These are phyloP conservation scores for Monomorium pharaonis DNA, from an alignment of 1,140 invertebrate species.

Conservation along the genomic window DNA sequence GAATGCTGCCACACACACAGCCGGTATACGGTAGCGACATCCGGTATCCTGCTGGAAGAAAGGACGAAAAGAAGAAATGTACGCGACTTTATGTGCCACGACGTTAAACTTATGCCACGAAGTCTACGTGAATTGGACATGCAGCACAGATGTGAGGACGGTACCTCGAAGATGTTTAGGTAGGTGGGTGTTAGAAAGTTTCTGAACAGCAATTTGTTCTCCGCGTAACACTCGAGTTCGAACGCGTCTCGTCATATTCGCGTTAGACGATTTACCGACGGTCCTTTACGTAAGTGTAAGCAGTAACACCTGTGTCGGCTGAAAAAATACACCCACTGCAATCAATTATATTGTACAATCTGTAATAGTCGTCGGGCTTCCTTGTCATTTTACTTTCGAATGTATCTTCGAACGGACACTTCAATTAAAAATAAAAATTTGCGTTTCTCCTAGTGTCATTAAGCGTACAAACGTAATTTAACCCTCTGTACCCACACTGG, in stretches of 20 bases:
- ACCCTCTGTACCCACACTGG: no score
- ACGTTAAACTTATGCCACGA: constrained; percentile 4
- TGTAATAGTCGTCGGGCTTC: constrained; percentile 13
- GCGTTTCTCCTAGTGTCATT: neutral
- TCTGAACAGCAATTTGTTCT: constrained; percentile 64
- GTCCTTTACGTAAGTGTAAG: constrained; percentile 63
- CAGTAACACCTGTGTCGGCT: constrained; percentile 18
- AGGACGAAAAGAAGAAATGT: constrained; percentile 8
- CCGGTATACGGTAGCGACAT: constrained; percentile 17
- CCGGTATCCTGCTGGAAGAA: constrained; percentile 7
- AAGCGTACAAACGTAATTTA: neutral
- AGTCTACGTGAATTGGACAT: neutral
- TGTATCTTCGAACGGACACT: neutral
- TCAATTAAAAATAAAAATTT: constrained; percentile 7
- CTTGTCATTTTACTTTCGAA: neutral
- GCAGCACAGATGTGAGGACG: constrained; percentile 28
- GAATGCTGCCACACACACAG: neutral
- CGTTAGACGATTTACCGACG: constrained; percentile 69
- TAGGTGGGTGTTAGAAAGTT: constrained; percentile 73
- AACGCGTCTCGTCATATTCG: constrained; percentile 56
- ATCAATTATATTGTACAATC: constrained; percentile 39
- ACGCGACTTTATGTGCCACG: neutral
- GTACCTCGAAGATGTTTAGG: constrained; percentile 62
- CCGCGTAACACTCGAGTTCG: constrained; percentile 37
- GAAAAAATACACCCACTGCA: constrained; percentile 11